Conservation (phyloP, 2,113 vertebrate species). For the Columba janthina region DNA sequence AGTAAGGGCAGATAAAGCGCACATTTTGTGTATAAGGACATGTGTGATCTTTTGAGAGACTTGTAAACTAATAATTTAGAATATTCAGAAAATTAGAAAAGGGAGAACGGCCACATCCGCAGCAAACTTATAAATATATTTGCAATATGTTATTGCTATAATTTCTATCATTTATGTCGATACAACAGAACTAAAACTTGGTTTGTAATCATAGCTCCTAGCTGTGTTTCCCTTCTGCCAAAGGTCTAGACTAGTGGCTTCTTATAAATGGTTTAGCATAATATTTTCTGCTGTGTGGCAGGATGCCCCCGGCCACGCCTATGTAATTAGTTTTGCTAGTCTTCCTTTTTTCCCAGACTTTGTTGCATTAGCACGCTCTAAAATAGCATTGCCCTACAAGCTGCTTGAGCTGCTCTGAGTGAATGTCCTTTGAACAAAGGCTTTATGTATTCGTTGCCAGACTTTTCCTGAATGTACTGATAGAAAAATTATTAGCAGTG, state of each 20-base stretch:
- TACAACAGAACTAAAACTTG: neutral
- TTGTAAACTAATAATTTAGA: neutral
- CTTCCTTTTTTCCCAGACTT: constrained; percentile 3
- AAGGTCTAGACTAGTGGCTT: constrained; percentile 39
- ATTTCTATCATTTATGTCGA: neutral
- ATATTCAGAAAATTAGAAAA: neutral
- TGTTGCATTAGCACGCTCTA: neutral
- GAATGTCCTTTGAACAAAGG: neutral
- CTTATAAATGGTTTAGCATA: constrained; percentile 1
- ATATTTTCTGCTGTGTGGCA: constrained; percentile 44
- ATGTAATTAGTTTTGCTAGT: constrained; percentile 5
- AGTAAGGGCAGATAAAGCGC: neutral
- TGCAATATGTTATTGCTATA: neutral
- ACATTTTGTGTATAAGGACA: neutral
- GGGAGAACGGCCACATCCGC: neutral
- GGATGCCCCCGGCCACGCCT: constrained; percentile 1
- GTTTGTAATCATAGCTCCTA: neutral
- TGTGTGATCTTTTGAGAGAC: neutral
- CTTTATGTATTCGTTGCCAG: neutral
- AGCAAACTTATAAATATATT: neutral
- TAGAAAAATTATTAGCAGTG: neutral
- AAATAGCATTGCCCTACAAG: neutral
- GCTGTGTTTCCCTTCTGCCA: neutral
- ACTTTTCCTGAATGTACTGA: neutral
- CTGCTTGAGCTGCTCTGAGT: neutral